These are phyloP conservation scores for Meles meles DNA, from an alignment of 2,113 vertebrate species.

Conservation along the genomic window DNA sequence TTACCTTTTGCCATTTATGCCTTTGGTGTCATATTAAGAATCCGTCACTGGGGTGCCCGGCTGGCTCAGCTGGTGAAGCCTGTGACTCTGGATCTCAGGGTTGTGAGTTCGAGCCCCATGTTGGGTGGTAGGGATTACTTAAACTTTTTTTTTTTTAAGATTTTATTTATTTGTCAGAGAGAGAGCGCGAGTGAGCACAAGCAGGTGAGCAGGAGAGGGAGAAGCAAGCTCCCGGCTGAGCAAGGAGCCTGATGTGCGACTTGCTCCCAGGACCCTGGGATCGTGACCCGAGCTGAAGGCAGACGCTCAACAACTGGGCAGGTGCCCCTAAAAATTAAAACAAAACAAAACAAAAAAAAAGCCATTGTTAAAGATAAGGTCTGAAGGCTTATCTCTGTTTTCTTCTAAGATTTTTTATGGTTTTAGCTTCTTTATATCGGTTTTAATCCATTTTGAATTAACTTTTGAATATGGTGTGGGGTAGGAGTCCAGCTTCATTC, in stretches of 20 bases:
- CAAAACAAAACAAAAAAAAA: neutral
- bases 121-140: neutral
- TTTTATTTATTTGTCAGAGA: too few species aligned
- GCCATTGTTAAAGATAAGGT: neutral
- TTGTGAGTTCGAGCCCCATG: neutral
- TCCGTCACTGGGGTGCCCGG: neutral
- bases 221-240: too few species aligned
- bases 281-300: too few species aligned
- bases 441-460: neutral
- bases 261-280: too few species aligned
- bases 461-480: neutral
- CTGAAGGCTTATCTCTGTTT: neutral
- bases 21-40: neutral
- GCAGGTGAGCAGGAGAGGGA: too few species aligned
- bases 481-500: neutral
- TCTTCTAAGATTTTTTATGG: neutral
- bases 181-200: too few species aligned
- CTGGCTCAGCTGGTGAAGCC: neutral
- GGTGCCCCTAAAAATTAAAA: too few species aligned
- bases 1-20: neutral
- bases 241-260: too few species aligned
- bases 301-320: too few species aligned
- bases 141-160: neutral
- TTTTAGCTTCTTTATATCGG: neutral
- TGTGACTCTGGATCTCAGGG: neutral